phyloP scores from a whole-genome alignment of 2,113 vertebrate genomes.

The Balaeniceps rex region DNA sequence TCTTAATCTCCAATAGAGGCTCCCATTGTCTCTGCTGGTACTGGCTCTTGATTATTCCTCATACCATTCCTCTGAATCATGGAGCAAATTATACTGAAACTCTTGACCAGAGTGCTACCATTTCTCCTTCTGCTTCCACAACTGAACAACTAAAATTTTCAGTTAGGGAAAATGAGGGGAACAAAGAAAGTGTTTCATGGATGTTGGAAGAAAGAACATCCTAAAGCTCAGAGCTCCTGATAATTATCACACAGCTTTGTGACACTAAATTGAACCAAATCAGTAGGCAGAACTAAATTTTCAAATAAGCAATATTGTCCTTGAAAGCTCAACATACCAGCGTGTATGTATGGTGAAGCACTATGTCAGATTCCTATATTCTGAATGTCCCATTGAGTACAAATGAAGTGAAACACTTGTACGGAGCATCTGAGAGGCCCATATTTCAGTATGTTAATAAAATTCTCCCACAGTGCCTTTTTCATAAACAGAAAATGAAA shows the following conservation, averaged over 20 bases:
- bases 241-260: not conserved
- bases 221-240: not conserved
- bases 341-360: not conserved
- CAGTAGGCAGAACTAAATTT: not conserved
- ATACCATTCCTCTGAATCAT: not conserved
- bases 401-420: not conserved
- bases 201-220: not conserved
- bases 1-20: not conserved
- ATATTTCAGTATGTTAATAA: not conserved
- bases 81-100: not conserved
- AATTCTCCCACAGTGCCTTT: not conserved
- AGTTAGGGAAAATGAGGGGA: not conserved
- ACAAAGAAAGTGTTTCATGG: not conserved
- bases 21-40: not conserved
- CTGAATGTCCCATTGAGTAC: not conserved
- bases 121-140: not conserved
- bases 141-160: not conserved
- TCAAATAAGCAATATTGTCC: not conserved
- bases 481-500: constrained; percentile 24
- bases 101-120: not conserved
- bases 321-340: not conserved
- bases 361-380: not conserved
- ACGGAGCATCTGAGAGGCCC: not conserved
- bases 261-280: not conserved
- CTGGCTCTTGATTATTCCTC: not conserved